Base-by-base conservation (phyloP, 2,797 vertebrate species). In the Aselliscus stoliczkanus region DNA sequence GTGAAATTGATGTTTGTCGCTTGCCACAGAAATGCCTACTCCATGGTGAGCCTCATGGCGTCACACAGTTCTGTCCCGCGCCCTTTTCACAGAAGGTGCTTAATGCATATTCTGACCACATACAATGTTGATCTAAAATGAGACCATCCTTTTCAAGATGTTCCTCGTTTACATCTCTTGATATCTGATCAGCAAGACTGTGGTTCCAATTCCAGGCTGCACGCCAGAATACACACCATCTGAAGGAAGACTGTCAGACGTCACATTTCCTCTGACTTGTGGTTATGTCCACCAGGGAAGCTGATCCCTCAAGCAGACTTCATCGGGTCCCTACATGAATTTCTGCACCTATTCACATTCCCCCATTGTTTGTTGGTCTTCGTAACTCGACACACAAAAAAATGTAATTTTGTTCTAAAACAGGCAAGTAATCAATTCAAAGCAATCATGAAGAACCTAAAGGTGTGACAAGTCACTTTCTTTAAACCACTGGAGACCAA, bases 1-100 rank as follows among this genome's bases (percentile, higher is more conserved):
- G 99, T 98, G 99, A 99, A 98, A 99, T 99, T 34, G 99, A 99
- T 94, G 99, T 31, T 99, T 99, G 98, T 99, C 99, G 98, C 99
- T 99, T 98, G 99, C 99, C 97, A 99, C 99, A 0, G 99, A 99
- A 98, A 99, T 99, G 98, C 99, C 99, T 3, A 99, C 99, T 93
- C 99, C 99, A 93, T 99, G 99, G 96, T 99, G 99, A 97, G 99
- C 99, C 99, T 99, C 99, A 97, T 99, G 99, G 98, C 99, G 98
- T 99, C 99, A 97, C 99, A 99, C 99, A 99, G 98, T 98, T 99
- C 97, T 99, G 99, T 14, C 99, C 99, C 65, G 99, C 99, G 5
- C 99, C 99, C 98, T 99, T 99, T 98, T 98, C 99, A 98, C 99
- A 99, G 97, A 99, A 99, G 2, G 99, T 99, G 97, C 99, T 99